These are phyloP conservation scores for Eupithecia inturbata DNA, from an alignment of 2,888 invertebrate species.

Conservation along the genomic window DNA sequence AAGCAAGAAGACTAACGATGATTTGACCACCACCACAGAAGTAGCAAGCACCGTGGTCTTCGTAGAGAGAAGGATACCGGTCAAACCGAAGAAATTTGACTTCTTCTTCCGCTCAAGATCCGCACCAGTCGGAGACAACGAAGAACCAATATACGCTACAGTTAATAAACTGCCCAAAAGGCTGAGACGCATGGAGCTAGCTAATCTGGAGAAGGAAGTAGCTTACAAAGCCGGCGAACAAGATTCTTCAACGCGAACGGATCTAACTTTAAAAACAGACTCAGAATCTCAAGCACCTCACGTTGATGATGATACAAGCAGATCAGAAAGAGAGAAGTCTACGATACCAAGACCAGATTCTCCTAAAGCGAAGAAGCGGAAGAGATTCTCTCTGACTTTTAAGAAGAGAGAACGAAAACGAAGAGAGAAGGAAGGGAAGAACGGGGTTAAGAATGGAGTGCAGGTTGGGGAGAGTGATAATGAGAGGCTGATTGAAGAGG, in stretches of 20 bases:
- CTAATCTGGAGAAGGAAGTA: conserved; percentile 79
- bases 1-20: conserved; percentile 68
- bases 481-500: conserved; percentile 75
- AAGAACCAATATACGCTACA: conserved; percentile 81
- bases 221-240: conserved; percentile 74
- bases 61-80: conserved; percentile 78
- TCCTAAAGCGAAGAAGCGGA: conserved; percentile 78
- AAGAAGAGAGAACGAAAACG: conserved; percentile 79
- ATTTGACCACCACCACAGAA: conserved; percentile 78
- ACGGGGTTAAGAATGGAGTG: conserved; percentile 69
- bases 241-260: conserved; percentile 75
- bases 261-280: conserved; percentile 74
- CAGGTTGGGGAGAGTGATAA: conserved; percentile 73
- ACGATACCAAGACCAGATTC: conserved; percentile 72
- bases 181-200: conserved; percentile 75
- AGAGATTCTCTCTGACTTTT: conserved; percentile 77
- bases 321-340: conserved; percentile 77
- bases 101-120: conserved; percentile 80
- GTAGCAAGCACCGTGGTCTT: conserved; percentile 82
- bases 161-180: conserved; percentile 82
- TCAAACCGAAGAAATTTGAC: conserved; percentile 77
- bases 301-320: conserved; percentile 77
- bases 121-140: conserved; percentile 79
- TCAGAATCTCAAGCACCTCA: conserved; percentile 73
- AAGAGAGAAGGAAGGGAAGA: conserved; percentile 73